A percentile compares a stretch with the other conserved stretches of the same genome.
phyloP scores from a whole-genome alignment of 2,888 invertebrate genomes.

The Cosmorhoe ocellata region DNA sequence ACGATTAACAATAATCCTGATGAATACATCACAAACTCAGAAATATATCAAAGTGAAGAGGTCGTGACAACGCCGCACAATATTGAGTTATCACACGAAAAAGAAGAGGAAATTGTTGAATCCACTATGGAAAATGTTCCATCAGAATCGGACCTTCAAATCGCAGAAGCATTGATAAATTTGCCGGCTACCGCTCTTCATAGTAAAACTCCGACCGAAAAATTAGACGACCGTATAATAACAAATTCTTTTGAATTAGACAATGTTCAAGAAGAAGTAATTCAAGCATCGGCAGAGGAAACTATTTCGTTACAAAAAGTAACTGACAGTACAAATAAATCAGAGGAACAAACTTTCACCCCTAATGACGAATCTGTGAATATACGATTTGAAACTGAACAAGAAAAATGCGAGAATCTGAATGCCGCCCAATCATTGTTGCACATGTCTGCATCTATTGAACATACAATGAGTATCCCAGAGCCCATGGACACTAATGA shows the following conservation, averaged over 20 bases:
- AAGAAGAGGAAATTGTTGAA: conserved; percentile 10
- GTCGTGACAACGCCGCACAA: conserved; percentile 18
- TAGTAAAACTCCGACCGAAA: conserved; percentile 49
- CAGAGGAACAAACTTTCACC: conserved; percentile 33
- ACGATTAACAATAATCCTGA: conserved; percentile 34
- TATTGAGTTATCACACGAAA: conserved; percentile 6
- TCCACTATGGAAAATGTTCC: conserved; percentile 52
- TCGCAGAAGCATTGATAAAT: conserved; percentile 75
- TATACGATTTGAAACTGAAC: conserved; percentile 68
- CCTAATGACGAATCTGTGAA: conserved; percentile 49
- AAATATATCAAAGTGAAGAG: conserved; percentile 28
- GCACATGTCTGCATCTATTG: conserved; percentile 75
- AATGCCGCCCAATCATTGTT: conserved; percentile 78
- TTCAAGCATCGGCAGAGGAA: conserved; percentile 31
- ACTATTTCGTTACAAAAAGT: conserved; percentile 6
- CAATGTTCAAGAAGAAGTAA: conserved; percentile 40
- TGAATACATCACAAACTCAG: conserved; percentile 36
- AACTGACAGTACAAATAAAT: conserved; percentile 19
- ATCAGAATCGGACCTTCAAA: conserved; percentile 75
- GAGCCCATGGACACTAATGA: conserved; percentile 50
- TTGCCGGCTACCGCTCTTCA: conserved; percentile 69
- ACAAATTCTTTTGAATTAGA: conserved; percentile 26
- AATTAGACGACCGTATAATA: conserved; percentile 38
- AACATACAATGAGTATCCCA: conserved; percentile 60
- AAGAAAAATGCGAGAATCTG: conserved; percentile 74